Evolutionary conservation across 2,888 invertebrate genomes (phyloP).

Genomic region (Dasysyrphus albostriatus): DNA sequence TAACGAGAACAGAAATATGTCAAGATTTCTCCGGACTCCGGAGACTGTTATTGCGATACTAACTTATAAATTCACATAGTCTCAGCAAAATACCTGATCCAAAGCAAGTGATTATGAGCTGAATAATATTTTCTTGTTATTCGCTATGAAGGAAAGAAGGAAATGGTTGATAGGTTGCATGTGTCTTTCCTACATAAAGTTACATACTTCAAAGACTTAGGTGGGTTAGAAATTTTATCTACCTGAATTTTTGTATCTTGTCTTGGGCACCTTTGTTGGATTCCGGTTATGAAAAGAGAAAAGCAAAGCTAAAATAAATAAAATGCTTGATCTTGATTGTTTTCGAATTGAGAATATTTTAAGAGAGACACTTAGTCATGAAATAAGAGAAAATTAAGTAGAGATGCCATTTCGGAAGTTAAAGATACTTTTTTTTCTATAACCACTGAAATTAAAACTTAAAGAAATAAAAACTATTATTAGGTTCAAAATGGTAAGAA

Average conservation of each 20-base stretch:
- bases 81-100: slow-evolving; percentile 72
- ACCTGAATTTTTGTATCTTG: slow-evolving; percentile 43
- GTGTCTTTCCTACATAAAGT: slow-evolving; percentile 56
- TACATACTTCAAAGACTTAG: slow-evolving; percentile 53
- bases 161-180: slow-evolving; percentile 68
- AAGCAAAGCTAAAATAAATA: slow-evolving; percentile 38
- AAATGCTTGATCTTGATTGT: slow-evolving; percentile 19
- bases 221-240: slow-evolving; percentile 65
- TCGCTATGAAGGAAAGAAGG: slow-evolving; percentile 54
- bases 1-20: slow-evolving; percentile 69
- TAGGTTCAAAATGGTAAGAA: no score
- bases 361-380: slow-evolving; percentile 10
- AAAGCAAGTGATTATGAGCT: slow-evolving; percentile 69
- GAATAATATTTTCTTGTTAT: slow-evolving; percentile 54
- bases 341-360: slow-evolving; percentile 12
- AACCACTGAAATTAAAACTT: background rate
- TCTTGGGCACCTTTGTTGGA: slow-evolving; percentile 44
- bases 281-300: slow-evolving; percentile 72
- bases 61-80: slow-evolving; percentile 55
- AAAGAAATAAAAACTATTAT: no score
- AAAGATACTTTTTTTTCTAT: background rate
- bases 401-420: no score
- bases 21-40: slow-evolving; percentile 75
- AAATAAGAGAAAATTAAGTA: slow-evolving; percentile 29
- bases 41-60: slow-evolving; percentile 74